A percentile compares a stretch with the other conserved stretches of the same genome.
Conservation (phyloP, 1,140 invertebrate genomes). For the Pseudoatta argentina region DNA sequence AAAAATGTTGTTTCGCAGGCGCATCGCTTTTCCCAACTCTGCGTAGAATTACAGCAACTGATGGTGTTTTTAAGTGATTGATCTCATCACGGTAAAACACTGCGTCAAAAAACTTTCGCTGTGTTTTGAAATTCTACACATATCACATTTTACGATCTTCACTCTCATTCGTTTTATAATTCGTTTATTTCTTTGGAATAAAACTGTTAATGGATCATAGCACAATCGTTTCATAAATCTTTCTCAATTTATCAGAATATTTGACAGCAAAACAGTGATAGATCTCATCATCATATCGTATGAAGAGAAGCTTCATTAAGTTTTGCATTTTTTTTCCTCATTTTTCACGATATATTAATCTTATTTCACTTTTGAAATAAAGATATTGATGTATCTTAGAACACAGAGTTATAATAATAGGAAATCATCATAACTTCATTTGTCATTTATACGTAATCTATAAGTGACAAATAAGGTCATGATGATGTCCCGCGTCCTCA, state of each 20-base stretch:
- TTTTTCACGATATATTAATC: neutral
- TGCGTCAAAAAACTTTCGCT: neutral
- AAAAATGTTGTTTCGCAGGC: conserved; percentile 22
- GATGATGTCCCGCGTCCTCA: too few relatives aligned
- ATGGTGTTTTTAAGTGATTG: conserved; percentile 41
- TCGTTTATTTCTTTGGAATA: neutral
- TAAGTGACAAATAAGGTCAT: too few relatives aligned
- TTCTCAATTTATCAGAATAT: neutral
- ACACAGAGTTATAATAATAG: too few relatives aligned
- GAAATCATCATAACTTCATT: too few relatives aligned
- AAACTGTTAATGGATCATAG: neutral
- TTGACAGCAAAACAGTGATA: conserved; percentile 19
- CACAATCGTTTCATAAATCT: conserved; percentile 24
- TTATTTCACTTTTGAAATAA: neutral
- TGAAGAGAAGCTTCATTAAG: neutral
- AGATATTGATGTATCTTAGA: neutral
- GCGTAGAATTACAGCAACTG: neutral
- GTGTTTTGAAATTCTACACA: neutral
- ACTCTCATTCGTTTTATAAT: neutral
- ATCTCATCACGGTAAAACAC: conserved; percentile 43
- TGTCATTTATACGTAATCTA: too few relatives aligned
- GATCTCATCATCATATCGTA: neutral
- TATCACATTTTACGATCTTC: neutral
- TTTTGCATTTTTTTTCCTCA: neutral
- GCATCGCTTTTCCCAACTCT: neutral